Conservation (phyloP, 2,113 vertebrate genomes). For the Cyanoramphus novaezelandiae region DNA sequence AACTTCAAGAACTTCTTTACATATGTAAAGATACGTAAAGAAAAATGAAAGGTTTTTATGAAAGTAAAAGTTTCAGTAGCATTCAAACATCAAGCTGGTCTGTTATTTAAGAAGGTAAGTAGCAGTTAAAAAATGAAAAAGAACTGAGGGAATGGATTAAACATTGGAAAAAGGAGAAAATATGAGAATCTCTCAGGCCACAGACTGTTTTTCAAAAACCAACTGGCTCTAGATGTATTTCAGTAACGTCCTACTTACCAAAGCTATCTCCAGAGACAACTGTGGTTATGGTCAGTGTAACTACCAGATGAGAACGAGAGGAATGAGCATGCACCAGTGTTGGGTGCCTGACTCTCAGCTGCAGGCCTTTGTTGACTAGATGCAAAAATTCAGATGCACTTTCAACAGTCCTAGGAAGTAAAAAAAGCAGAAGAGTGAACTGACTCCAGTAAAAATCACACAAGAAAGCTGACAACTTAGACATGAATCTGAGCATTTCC, state of each 20-base stretch:
- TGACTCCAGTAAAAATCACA: not conserved
- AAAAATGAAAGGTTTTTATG: not conserved
- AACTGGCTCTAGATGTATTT: not conserved
- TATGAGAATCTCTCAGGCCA: not conserved
- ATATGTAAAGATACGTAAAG: not conserved
- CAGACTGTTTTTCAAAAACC: not conserved
- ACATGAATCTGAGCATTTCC: not conserved
- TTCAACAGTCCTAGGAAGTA: conserved; percentile 68
- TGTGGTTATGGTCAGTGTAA: conserved; percentile 77
- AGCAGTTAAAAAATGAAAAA: not conserved
- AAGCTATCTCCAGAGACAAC: conserved; percentile 50
- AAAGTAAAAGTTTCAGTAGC: not conserved
- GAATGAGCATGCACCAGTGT: conserved; percentile 82
- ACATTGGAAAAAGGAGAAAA: not conserved
- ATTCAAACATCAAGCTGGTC: not conserved
- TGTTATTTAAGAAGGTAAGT: not conserved
- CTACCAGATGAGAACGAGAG: conserved; percentile 85
- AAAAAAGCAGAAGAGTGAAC: not conserved
- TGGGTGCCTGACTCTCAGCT: conserved; percentile 74
- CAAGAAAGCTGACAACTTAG: not conserved
- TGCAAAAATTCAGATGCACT: conserved; percentile 75
- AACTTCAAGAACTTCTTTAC: not conserved
- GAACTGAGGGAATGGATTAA: not conserved
- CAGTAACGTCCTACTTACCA: conserved; percentile 66
- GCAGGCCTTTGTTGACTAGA: conserved; percentile 69